Base-by-base conservation (phyloP, 1,140 invertebrate species). In the Apis florea region DNA sequence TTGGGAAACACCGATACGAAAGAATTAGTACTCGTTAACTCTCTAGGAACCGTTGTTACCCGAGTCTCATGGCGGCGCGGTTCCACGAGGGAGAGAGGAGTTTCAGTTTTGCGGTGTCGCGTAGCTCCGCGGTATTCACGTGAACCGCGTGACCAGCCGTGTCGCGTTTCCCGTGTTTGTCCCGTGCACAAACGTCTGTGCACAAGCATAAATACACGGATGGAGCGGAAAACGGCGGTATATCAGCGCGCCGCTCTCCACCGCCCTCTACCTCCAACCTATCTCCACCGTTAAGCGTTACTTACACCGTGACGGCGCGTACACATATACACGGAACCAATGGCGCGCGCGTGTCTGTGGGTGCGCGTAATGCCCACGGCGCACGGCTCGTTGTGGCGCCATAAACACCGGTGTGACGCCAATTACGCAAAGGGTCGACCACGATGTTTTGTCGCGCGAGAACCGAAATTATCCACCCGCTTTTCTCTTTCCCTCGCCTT, bases 351-450 rank as follows among this genome's bases (percentile, higher is more conserved):
- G 19, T 2, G 24, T 17, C 54, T 61, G 53, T 79, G 68, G 31
- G 51, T 40, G 63, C 56, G 63, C 54, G 63, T 78, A 75, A 87
- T 58, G 68, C 74, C 19, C 40, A 59, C 69, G 31, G 31, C 78
- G 49, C 74, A 69, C 58, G 63, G 56, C 66, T 61, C 75, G 64
- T 70, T 82, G 82, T 77, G 63, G 59, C 77, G 79, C 86, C 84
- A 88, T 91, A 89, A 90, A 90, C 87, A 88, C 67, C 85, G 82
- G 79, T 86, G 89, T 88, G 85, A 87, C 86, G 87, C 87, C 90
- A 91, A 91, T 91, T 91, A 91, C 85, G 83, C 86, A 73, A 86
- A 88, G 86, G 89, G 88, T 85, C 84, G 84, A 89, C 86, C 88
- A 72, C 89, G 84, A 88, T 90, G 89, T 90, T 90, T 89, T 89